Conservation (phyloP, 2,888 invertebrate species). For the Lasioglossum leucozonium region DNA sequence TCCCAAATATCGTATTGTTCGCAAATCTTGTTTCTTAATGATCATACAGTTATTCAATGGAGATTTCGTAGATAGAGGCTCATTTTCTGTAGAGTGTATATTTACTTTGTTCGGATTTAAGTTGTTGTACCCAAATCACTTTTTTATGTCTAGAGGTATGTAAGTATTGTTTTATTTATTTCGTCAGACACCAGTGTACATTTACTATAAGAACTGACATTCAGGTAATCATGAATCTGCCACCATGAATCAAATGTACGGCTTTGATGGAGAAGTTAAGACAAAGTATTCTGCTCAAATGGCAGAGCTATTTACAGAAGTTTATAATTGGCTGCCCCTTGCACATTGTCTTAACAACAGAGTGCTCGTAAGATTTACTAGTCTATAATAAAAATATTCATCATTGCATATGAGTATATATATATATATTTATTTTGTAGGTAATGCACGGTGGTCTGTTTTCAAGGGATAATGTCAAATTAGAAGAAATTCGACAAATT, state of each 20-base stretch:
- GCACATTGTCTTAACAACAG: constrained; percentile 96
- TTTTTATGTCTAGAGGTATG: constrained; percentile 98
- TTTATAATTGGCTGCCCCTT: constrained; percentile 98
- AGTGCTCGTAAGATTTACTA: constrained; percentile 87
- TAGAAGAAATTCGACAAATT: constrained; percentile 95
- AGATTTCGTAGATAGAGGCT: constrained; percentile 99
- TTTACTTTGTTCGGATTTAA: constrained; percentile 99
- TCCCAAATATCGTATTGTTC: background rate
- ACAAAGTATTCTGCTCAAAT: constrained; percentile 97
- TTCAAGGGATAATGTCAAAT: constrained; percentile 95
- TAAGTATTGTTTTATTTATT: constrained; percentile 41
- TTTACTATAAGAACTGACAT: background rate
- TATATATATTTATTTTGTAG: constrained; percentile 81
- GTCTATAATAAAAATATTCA: constrained; percentile 12
- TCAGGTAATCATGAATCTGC: constrained; percentile 99
- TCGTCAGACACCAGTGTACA: background rate
- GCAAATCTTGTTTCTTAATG: constrained; percentile 57
- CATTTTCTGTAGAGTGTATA: constrained; percentile 99
- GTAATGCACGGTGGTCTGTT: constrained; percentile 99
- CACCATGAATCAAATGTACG: constrained; percentile 99
- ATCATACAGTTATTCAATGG: constrained; percentile 94
- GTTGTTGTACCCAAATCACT: constrained; percentile 97
- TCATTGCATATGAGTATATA: background rate
- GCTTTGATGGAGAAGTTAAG: constrained; percentile 99
- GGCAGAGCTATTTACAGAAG: constrained; percentile 99